Conservation (phyloP, 2,888 invertebrate genomes). For the Eilema depressum region DNA sequence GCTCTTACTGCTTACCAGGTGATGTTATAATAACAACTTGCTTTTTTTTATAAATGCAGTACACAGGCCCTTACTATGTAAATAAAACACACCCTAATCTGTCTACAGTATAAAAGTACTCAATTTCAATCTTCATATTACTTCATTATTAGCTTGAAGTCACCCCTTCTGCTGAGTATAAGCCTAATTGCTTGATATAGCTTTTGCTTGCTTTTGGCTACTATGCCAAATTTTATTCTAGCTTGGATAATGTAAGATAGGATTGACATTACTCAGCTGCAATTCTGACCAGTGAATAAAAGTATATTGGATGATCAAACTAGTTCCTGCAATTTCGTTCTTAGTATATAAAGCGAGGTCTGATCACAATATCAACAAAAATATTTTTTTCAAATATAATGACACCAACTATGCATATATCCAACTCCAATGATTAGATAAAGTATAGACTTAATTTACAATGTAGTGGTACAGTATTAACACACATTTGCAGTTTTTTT, state of each 20-base stretch:
- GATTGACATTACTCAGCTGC: not conserved
- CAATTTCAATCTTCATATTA: not conserved
- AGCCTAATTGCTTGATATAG: conserved; percentile 12
- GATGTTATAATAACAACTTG: not conserved
- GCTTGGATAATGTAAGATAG: not conserved
- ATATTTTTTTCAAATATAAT: not conserved
- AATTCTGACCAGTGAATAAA: not conserved
- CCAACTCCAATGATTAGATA: not conserved
- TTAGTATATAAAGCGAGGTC: not conserved
- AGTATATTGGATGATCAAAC: not conserved
- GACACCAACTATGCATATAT: not conserved
- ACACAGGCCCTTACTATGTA: not conserved
- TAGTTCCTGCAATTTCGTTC: not conserved
- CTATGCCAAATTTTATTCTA: conserved; percentile 1
- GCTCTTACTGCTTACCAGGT: conserved; percentile 3
- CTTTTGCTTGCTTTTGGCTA: conserved; percentile 12
- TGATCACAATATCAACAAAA: not conserved
- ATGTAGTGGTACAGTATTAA: too few relatives aligned
- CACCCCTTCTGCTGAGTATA: conserved; percentile 13
- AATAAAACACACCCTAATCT: not conserved
- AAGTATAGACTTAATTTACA: not conserved
- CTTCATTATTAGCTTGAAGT: conserved; percentile 5
- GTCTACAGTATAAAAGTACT: too few relatives aligned
- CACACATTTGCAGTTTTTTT: too few relatives aligned
- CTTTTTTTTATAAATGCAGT: not conserved